Percentiles rank a stretch among this genome's conserved stretches.
These are phyloP conservation scores for Anguilla japonica DNA, from an alignment of 2,113 vertebrate genomes.

Conservation along the genomic window DNA sequence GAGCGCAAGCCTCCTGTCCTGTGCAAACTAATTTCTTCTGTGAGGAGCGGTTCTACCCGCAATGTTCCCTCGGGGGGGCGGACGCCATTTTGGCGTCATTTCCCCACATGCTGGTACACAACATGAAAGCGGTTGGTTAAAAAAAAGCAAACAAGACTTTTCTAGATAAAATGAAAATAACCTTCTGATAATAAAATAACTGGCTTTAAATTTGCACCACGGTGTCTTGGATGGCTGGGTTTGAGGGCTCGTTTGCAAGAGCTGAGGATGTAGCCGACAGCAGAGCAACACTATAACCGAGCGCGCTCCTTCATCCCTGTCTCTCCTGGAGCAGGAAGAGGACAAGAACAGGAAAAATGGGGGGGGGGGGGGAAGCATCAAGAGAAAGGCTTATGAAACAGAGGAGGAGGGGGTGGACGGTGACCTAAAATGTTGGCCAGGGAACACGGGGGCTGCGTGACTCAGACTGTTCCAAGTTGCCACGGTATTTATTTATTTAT, in stretches of 20 bases:
- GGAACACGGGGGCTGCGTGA: slow-evolving; percentile 9
- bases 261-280: background rate
- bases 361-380: background rate
- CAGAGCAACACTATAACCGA: too few relatives aligned
- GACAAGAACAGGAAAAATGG: background rate
- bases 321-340: background rate
- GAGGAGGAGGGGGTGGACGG: background rate
- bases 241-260: background rate
- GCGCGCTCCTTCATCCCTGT: too few relatives aligned
- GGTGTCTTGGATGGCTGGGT: background rate
- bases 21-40: background rate
- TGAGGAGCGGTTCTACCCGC: background rate
- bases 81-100: background rate
- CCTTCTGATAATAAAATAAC: background rate
- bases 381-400: slow-evolving; percentile 23
- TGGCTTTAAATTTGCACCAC: background rate
- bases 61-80: background rate
- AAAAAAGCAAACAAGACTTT: too few relatives aligned
- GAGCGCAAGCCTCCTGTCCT: background rate
- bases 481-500: background rate
- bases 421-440: slow-evolving; percentile 11
- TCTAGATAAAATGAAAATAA: background rate
- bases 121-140: background rate
- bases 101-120: background rate
- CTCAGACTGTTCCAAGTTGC: slow-evolving; percentile 21